Evolutionary conservation across 2,888 invertebrate genomes (phyloP), one percentile per base, ranked within the genome.

Genomic region (Euspilapteryx auroguttella): DNA sequence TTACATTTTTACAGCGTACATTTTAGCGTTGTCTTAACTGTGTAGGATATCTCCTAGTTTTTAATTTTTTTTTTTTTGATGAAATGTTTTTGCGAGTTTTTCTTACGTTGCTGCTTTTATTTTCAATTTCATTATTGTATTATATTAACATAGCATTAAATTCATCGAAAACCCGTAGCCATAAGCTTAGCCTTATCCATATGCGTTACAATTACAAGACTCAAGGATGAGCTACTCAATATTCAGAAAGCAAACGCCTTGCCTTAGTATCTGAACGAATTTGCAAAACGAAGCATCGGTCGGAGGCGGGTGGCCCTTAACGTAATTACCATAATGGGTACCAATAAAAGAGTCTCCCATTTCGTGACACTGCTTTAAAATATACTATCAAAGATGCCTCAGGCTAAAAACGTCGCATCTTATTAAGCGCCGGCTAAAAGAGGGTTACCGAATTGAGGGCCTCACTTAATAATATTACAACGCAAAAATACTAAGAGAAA

Each of bases 251-350:
- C 64, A 63, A 53, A 56, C 56, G 57, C 55, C 56, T 58, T 55
- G 56, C 51, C 55, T 61, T 62, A 63, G 64, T 68, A 69, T 68
- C 64, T 61, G 66, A 63, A 66, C 68, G 64, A 73, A 71, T 71
- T 69, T 61, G 50, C 51, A 64, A 69, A 66, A 69, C 66, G 63
- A 54, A 71, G 63, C 63, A 69, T 69, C 64, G 68, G 12, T 55
- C n/a, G n/a, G n/a, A 59, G 51, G 48, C 59, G 58, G 54, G 50
- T 63, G 52, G 52, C 49, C 65, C 63, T 62, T 69, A 71, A 73
- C 58, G 62, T 62, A 71, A 75, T 73, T 73, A 71, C 66, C 68
- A 69, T 71, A 73, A 75, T 73, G 65, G 59, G 59, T 59, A 62
- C 66, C 69, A 69, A 71, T 73, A 71, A 71, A 73, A 68, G 64